phyloP scores from a whole-genome alignment of 2,797 vertebrate species.

The Hoplostethus atlanticus region DNA sequence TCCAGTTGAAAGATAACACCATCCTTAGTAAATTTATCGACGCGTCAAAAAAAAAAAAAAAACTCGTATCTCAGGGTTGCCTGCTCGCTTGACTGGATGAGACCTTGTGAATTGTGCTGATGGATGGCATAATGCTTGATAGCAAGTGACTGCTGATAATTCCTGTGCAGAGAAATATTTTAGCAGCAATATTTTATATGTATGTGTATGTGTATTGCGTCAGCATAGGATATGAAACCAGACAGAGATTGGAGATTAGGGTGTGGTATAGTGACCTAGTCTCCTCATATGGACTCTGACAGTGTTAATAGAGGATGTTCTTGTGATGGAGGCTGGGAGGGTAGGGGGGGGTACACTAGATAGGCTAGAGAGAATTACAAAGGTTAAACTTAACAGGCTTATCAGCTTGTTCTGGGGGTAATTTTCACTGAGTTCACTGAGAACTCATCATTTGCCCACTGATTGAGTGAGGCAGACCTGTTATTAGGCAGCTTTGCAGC shows the following conservation, averaged over 20 bases:
- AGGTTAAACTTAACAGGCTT: conserved; percentile 1
- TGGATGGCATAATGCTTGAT: no score
- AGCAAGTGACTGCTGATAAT: no score
- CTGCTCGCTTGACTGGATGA: background rate
- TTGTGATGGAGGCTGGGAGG: background rate
- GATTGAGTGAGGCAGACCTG: conserved; percentile 21
- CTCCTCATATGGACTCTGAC: background rate
- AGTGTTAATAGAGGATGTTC: no score
- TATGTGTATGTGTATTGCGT: no score
- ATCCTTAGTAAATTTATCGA: background rate
- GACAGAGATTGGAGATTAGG: background rate
- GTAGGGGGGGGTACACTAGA: background rate
- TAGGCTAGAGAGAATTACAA: no score
- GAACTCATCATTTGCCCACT: conserved; percentile 27
- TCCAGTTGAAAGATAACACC: background rate
- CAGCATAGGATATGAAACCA: no score
- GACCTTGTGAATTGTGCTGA: no score
- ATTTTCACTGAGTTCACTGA: conserved; percentile 24
- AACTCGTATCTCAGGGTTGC: background rate
- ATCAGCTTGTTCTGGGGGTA: conserved; percentile 10
- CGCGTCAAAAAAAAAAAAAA: background rate
- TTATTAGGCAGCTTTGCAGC: conserved; percentile 22
- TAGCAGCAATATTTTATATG: no score
- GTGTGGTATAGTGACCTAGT: background rate
- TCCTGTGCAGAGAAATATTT: no score